Evolutionary conservation across 2,113 vertebrate species (phyloP).

Genomic region (Proteles cristata): DNA sequence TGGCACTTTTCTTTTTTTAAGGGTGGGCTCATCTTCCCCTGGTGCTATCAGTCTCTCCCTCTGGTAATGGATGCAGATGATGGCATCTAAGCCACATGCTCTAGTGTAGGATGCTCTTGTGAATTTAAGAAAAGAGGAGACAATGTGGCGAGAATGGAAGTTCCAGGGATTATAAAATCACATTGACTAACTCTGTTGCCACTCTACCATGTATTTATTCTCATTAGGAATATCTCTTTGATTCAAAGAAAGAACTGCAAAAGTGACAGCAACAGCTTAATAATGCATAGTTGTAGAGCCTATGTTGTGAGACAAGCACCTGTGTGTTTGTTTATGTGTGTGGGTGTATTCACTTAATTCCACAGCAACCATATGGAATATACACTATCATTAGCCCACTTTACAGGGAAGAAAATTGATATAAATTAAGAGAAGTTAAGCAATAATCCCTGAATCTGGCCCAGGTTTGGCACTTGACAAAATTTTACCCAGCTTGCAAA

Average conservation of each 20-base stretch:
- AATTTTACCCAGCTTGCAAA: background rate
- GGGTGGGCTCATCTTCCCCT: background rate
- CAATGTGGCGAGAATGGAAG: background rate
- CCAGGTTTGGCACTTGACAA: background rate
- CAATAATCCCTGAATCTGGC: background rate
- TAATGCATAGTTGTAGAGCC: background rate
- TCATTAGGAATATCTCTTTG: background rate
- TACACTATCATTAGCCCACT: background rate
- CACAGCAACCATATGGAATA: background rate
- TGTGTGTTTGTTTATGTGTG: background rate
- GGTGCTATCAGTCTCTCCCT: background rate
- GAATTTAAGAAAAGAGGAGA: background rate
- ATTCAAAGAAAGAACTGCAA: background rate
- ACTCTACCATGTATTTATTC: background rate
- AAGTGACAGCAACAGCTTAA: background rate
- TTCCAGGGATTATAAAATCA: background rate
- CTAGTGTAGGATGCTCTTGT: background rate
- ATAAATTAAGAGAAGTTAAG: background rate
- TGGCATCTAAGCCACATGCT: background rate
- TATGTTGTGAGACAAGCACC: background rate
- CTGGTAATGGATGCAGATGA: background rate
- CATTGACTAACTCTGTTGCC: too few relatives aligned
- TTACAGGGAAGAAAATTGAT: background rate
- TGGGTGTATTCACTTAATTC: background rate
- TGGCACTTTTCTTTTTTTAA: background rate